Evolutionary conservation across 2,797 vertebrate species (phyloP).

Genomic region (Erpetoichthys calabaricus): DNA sequence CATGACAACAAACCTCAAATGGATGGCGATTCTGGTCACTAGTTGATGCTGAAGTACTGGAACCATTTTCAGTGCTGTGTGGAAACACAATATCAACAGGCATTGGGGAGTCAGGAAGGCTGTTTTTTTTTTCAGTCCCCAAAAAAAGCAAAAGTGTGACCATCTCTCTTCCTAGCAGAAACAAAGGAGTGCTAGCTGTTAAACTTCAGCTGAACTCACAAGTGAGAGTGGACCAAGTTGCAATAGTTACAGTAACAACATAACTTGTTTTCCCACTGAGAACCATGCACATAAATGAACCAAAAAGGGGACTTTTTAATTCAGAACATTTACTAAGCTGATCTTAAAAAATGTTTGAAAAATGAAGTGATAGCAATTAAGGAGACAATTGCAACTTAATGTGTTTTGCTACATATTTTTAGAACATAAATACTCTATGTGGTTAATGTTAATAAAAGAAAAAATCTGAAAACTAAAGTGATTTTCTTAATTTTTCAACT

Average conservation of each 20-base stretch:
- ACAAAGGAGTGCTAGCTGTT: background rate
- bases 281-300: no score
- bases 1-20: slow-evolving; percentile 57
- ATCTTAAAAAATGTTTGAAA: no score
- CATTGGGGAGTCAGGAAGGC: background rate
- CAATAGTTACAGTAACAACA: background rate
- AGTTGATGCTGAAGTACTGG: slow-evolving; percentile 53
- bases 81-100: slow-evolving; percentile 4
- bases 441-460: no score
- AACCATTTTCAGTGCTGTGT: slow-evolving; percentile 63
- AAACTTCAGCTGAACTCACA: background rate
- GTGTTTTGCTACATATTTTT: no score
- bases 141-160: background rate
- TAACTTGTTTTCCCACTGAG: no score
- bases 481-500: no score
- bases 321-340: no score
- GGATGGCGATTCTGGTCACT: slow-evolving; percentile 60
- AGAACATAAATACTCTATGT: no score
- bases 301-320: no score
- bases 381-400: no score
- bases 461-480: no score
- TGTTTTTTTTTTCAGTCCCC: slow-evolving; percentile 2
- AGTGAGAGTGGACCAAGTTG: background rate
- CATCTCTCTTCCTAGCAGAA: background rate
- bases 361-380: no score